Percentiles rank a stretch among this genome's conserved stretches.
Conservation (phyloP, 2,113 vertebrate genomes). For the Pteruthius melanotis region DNA sequence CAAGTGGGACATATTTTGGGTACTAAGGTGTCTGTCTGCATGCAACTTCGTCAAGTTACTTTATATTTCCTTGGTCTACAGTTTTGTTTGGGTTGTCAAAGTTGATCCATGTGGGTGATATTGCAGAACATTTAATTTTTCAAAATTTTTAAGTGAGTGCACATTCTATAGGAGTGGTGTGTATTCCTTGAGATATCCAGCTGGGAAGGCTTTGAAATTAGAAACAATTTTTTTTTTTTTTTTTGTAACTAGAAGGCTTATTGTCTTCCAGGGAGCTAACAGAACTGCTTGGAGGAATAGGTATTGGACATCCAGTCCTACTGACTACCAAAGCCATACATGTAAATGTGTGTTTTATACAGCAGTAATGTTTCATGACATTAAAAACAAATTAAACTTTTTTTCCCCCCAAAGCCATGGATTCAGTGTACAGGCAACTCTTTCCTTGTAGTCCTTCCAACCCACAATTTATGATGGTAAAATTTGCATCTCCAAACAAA, state of each 20-base stretch:
- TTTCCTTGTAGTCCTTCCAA: background rate
- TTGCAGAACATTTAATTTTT: background rate
- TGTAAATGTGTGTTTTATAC: background rate
- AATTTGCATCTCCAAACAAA: background rate
- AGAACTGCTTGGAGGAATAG: background rate
- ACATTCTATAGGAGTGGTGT: background rate
- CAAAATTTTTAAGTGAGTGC: background rate
- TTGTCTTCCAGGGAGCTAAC: background rate
- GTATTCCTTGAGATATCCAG: rapidly evolving
- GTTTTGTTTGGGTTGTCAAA: background rate
- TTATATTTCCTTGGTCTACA: background rate
- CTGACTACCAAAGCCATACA: background rate
- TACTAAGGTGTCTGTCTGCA: background rate
- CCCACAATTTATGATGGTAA: background rate
- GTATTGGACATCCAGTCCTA: background rate
- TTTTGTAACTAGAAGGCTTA: background rate
- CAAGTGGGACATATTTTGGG: background rate
- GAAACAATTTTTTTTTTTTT: background rate
- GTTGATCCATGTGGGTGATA: background rate
- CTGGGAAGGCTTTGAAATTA: background rate
- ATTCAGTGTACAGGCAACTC: background rate
- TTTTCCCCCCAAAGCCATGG: background rate
- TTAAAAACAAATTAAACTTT: background rate
- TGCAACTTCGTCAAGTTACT: background rate
- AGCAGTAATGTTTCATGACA: background rate